Percentiles rank a stretch among this genome's conserved stretches.
phyloP scores from a whole-genome alignment of 1,140 invertebrate genomes.

The Mercenaria mercenaria region DNA sequence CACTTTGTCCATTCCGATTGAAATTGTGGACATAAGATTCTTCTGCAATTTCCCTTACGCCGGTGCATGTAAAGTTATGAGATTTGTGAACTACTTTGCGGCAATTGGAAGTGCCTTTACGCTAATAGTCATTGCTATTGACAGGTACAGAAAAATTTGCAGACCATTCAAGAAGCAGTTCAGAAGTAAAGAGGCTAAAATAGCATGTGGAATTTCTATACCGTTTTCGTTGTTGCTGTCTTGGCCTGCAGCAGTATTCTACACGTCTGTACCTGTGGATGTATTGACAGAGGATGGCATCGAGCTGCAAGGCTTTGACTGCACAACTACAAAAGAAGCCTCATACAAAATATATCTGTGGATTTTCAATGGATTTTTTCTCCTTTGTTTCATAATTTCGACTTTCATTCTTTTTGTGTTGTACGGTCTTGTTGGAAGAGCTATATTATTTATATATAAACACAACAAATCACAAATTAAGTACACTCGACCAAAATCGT shows the following conservation, averaged over 20 bases:
- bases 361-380: conserved; percentile 29
- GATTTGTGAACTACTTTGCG: conserved; percentile 64
- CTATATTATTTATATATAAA: neutral
- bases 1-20: conserved; percentile 70
- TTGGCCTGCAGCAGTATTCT: conserved; percentile 40
- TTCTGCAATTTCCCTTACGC: conserved; percentile 66
- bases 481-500: neutral
- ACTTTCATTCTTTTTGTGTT: neutral
- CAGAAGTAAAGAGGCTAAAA: neutral
- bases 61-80: conserved; percentile 64
- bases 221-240: conserved; percentile 4
- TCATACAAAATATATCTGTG: conserved; percentile 6
- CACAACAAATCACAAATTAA: neutral
- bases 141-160: conserved; percentile 74
- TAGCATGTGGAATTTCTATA: conserved; percentile 18
- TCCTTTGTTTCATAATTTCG: neutral
- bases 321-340: conserved; percentile 29
- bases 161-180: conserved; percentile 67
- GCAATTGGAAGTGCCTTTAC: conserved; percentile 68
- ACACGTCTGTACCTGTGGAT: conserved; percentile 26
- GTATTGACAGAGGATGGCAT: conserved; percentile 9
- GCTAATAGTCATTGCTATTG: conserved; percentile 70
- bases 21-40: conserved; percentile 70
- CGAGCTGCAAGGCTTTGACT: conserved; percentile 13
- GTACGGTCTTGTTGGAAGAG: conserved; percentile 35